Base-by-base conservation (phyloP, 2,888 invertebrate genomes). In the Drosophila neotestacea region DNA sequence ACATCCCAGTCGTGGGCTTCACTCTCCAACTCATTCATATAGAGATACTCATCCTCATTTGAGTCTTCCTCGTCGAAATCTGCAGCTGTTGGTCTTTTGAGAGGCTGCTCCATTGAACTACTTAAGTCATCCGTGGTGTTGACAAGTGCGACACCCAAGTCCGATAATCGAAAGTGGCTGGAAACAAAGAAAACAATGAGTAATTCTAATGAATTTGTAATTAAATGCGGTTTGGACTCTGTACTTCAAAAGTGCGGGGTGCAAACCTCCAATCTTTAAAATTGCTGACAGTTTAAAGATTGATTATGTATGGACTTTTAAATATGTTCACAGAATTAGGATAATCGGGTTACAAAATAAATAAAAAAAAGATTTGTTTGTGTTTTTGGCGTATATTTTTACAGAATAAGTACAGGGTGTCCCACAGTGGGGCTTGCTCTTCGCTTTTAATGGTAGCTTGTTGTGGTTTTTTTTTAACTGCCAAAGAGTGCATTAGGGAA, bases 1-100 rank as follows among this genome's bases (percentile, higher is more conserved):
- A 96, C 92, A 90, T 97, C 97, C 94, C 96, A 97, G 10, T 94
- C 93, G 44, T 93, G 75, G 4, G 46, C 27, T 6, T 71, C 71
- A 4, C 42, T 27, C 9, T 46, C 56, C 11, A 54, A 4, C 0
- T 6, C 32, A 27, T 73, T 73, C 11, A 28, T 22, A 22, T 76
- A 75, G 5, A 70, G 13, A 16, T 82, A 75, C 5, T 78, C 80
- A 9, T 85, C 85, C 13, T 79, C 77, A 10, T 80, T 78, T 2
- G 77, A 79, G 16, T 84, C 85, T 42, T 81, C 81, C 13, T 84
- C 83, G 38, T 81, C 61, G 41, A 81, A 81, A 55, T 79, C 79
- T 0, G 56, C 68, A 10, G 72, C 77, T 9, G 47, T 75, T 4
- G 77, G 80, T 4, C 52, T 41, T 11, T 61, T 72, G 6, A 78